Evolutionary conservation across 2,113 vertebrate species (phyloP).

Genomic region (Eolophus roseicapilla): DNA sequence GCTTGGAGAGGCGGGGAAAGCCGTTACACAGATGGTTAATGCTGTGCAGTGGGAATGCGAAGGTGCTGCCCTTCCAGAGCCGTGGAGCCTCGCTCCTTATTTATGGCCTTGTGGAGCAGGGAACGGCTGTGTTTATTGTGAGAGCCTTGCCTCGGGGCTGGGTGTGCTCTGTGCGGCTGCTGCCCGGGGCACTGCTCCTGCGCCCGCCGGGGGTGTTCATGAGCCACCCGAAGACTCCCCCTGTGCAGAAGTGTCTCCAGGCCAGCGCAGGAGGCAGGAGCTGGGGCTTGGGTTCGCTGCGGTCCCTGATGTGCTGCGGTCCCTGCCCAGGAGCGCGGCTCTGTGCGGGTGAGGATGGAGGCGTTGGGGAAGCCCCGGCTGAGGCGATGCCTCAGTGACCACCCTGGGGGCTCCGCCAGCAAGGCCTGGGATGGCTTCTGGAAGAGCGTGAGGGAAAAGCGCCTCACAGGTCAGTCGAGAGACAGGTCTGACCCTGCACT

Average conservation of each 20-base stretch:
- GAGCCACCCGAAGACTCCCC: constrained; percentile 68
- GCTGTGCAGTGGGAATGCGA: not conserved
- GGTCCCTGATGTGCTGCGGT: not conserved
- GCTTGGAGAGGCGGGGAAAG: not conserved
- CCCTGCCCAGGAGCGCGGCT: not conserved
- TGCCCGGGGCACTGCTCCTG: not conserved
- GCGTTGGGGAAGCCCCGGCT: constrained; percentile 51
- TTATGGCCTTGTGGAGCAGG: not conserved
- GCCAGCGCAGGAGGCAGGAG: not conserved
- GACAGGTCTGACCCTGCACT: not conserved
- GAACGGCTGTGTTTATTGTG: constrained; percentile 53
- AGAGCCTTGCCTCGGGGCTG: constrained; percentile 14
- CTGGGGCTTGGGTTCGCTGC: not conserved
- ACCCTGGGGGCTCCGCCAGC: constrained; percentile 76
- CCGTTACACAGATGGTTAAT: not conserved
- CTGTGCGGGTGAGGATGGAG: constrained; percentile 21
- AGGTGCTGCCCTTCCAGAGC: not conserved
- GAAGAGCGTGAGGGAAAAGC: constrained; percentile 78
- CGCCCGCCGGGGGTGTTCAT: constrained; percentile 26
- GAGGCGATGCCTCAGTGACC: constrained; percentile 82
- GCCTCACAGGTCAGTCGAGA: constrained; percentile 77
- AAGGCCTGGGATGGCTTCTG: constrained; percentile 82
- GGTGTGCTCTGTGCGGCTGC: not conserved
- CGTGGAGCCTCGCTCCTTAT: not conserved
- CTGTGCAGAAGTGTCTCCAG: constrained; percentile 42